A percentile compares a stretch with the other conserved stretches of the same genome.
Conservation (phyloP, 2,888 invertebrate genomes). For the Eupelmus urozonus region DNA sequence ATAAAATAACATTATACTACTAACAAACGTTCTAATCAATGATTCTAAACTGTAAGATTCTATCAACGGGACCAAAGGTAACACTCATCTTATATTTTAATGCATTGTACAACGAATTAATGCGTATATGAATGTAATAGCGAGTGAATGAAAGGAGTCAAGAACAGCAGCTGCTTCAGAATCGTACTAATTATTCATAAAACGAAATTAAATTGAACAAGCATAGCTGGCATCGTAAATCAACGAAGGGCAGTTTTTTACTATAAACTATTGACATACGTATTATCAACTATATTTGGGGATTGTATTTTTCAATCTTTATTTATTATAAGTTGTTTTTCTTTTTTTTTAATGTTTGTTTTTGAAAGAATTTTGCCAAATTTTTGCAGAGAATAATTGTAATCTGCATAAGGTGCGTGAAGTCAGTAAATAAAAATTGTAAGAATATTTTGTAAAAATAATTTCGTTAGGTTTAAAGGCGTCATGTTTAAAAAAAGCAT, state of each 20-base stretch:
- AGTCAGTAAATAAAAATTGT: constrained; percentile 36
- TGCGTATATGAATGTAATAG: constrained; percentile 55
- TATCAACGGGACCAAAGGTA: constrained; percentile 75
- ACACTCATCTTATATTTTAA: constrained; percentile 70
- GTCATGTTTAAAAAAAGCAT: constrained; percentile 34
- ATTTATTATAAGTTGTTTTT: constrained; percentile 60
- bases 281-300: constrained; percentile 17
- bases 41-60: constrained; percentile 71
- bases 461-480: constrained; percentile 41
- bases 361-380: constrained; percentile 52
- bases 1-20: constrained; percentile 57
- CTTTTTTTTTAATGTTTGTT: constrained; percentile 58
- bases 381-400: constrained; percentile 33
- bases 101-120: constrained; percentile 67
- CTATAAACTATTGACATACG: constrained; percentile 37
- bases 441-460: constrained; percentile 54
- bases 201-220: constrained; percentile 26
- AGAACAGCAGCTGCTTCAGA: constrained; percentile 41
- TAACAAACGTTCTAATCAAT: constrained; percentile 66
- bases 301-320: constrained; percentile 47
- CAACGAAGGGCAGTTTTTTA: constrained; percentile 44
- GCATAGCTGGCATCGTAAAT: constrained; percentile 30
- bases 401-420: constrained; percentile 22
- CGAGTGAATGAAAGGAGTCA: constrained; percentile 38
- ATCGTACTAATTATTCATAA: constrained; percentile 28